Evolutionary conservation across 2,888 invertebrate species (phyloP), one percentile per base, ranked within the genome.

Genomic region (Cosmorhoe ocellata): DNA sequence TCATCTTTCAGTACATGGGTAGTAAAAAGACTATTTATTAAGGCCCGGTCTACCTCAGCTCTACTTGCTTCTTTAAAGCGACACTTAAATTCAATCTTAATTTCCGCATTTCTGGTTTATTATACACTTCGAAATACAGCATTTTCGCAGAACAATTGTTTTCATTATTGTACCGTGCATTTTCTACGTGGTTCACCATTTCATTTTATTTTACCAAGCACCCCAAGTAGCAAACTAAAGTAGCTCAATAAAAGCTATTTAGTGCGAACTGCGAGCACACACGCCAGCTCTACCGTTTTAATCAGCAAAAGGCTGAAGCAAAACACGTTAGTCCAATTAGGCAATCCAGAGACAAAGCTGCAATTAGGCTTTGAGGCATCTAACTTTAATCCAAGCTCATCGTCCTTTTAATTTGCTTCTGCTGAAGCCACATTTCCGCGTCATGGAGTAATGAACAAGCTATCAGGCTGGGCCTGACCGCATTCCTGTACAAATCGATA

Each of bases 281-380:
- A 41, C n/a, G 24, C 31, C 32, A 48, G 11, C 18, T 11, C 31
- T 11, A 33, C 49, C 51, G 40, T 47, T 62, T 59, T 63, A 63
- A 63, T 63, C 63, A 58, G 58, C 56, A 46, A 56, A 58, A 52
- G 48, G 59, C 56, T 56, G 64, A 62, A 60, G 58, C 56, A 55
- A 64, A 62, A 56, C 65, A 50, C 57, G 58, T 61, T 58, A 61
- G 58, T 53, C 62, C 69, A 68, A 69, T 71, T 71, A 56, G 64
- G 59, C 64, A 66, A 69, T 66, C 61, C 52, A 48, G 60, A 73
- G 61, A 70, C 69, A 69, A 74, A 73, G 59, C 64, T 59, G 57
- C 66, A 66, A 74, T 71, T 74, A 61, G 56, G 55, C 64, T 66
- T 63, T 59, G 60, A 62, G 59, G 59, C 57, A 59, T 61, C 59